Evolutionary conservation across 2,113 vertebrate genomes (phyloP).

Genomic region (Pao palembangensis): DNA sequence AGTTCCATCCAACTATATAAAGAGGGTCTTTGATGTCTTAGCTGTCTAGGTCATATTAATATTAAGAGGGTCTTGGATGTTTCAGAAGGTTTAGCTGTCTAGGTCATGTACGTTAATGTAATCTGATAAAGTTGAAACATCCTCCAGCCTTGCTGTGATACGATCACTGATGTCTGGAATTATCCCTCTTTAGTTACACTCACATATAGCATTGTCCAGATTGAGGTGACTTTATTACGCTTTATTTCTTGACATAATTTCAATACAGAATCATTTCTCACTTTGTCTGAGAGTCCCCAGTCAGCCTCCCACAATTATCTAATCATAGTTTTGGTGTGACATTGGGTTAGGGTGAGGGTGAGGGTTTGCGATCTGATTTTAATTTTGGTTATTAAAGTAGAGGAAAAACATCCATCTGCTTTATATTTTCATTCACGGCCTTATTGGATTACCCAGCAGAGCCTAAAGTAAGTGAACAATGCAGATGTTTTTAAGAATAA

Average conservation of each 20-base stretch:
- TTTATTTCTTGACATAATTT: no score
- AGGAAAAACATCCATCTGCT: no score
- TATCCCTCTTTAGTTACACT: no score
- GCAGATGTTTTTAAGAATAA: no score
- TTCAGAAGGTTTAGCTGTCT: background rate
- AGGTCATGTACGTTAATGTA: constrained; percentile 1
- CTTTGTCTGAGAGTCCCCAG: constrained; percentile 33
- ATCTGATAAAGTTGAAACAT: background rate
- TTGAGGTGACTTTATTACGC: background rate
- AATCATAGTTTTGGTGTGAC: constrained; percentile 20
- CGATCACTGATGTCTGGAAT: background rate
- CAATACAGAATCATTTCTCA: constrained; percentile 17
- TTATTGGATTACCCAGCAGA: no score
- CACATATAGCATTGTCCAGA: background rate
- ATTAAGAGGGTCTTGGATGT: no score
- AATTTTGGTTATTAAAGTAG: constrained; percentile 17
- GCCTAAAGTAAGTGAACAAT: no score
- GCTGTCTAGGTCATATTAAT: background rate
- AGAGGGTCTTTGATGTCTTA: background rate
- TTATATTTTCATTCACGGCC: no score
- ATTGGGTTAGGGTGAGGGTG: no score
- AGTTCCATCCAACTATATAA: no score
- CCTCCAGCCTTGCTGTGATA: background rate
- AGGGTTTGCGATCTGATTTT: constrained; percentile 5
- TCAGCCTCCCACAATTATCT: constrained; percentile 6